phyloP scores from a whole-genome alignment of 2,888 invertebrate species.

The Drosophila prolongata region DNA sequence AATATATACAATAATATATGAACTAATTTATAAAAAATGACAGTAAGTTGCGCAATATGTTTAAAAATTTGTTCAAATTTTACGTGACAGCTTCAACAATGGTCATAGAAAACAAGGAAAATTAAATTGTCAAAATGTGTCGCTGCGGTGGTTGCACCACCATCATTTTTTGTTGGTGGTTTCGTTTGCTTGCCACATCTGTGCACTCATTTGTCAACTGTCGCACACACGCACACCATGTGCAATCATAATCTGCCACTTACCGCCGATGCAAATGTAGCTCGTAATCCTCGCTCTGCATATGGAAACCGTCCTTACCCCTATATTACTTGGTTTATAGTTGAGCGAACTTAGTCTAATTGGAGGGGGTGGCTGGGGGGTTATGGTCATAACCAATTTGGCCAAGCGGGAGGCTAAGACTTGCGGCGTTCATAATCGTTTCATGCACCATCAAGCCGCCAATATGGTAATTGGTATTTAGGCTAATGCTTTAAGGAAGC shows the following conservation, averaged over 20 bases:
- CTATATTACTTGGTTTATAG: constrained; percentile 32
- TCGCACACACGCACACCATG: constrained; percentile 31
- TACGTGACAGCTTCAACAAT: constrained; percentile 31
- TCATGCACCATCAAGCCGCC: constrained; percentile 54
- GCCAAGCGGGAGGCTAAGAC: constrained; percentile 18
- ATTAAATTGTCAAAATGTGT: constrained; percentile 57
- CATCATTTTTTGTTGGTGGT: constrained; percentile 11
- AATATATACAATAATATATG: not conserved
- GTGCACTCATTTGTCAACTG: constrained; percentile 61
- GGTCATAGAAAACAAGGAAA: constrained; percentile 11
- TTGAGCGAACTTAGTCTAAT: constrained; percentile 36
- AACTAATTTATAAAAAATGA: constrained; percentile 1
- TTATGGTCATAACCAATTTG: constrained; percentile 9
- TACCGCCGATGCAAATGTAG: constrained; percentile 27
- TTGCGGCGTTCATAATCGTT: constrained; percentile 47
- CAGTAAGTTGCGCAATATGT: constrained; percentile 9
- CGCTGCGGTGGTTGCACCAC: constrained; percentile 49
- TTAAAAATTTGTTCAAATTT: constrained; percentile 19
- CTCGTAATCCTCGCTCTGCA: constrained; percentile 30
- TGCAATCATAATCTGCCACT: constrained; percentile 42
- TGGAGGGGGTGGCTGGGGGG: constrained; percentile 14
- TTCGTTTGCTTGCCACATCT: constrained; percentile 14
- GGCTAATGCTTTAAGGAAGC: not conserved
- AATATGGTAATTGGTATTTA: constrained; percentile 15
- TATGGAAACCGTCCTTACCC: constrained; percentile 13